These are phyloP conservation scores for Mythimna impura DNA, from an alignment of 2,888 invertebrate genomes.

Conservation along the genomic window DNA sequence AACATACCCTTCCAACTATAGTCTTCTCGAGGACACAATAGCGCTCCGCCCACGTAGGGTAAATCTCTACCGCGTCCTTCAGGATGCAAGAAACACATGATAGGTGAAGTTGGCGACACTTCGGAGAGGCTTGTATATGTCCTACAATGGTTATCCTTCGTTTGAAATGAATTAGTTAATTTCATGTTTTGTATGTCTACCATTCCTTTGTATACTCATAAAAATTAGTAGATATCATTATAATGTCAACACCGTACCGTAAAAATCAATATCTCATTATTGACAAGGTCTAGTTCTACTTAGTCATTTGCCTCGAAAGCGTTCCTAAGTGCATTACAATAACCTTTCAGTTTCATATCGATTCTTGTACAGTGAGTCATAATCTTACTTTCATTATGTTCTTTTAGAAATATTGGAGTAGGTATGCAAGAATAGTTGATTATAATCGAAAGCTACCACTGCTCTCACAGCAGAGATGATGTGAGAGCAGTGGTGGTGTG, in stretches of 20 bases:
- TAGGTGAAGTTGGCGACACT: neutral
- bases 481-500: no score
- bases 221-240: neutral
- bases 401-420: neutral
- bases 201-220: neutral
- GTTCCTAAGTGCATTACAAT: neutral
- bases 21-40: no score
- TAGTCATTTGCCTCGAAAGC: conserved; percentile 5
- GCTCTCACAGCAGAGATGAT: no score
- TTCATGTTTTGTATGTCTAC: neutral
- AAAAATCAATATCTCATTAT: conserved; percentile 14
- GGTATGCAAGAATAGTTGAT: neutral
- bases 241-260: neutral
- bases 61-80: no score
- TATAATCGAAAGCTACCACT: neutral
- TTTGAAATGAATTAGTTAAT: neutral
- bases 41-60: no score
- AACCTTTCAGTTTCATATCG: neutral
- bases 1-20: no score
- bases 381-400: neutral
- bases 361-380: conserved; percentile 3
- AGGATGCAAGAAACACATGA: neutral
- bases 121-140: neutral
- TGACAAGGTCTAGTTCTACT: conserved; percentile 5
- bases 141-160: neutral